phyloP scores from a whole-genome alignment of 1,140 invertebrate species.

The Heliconius hewitsoni region DNA sequence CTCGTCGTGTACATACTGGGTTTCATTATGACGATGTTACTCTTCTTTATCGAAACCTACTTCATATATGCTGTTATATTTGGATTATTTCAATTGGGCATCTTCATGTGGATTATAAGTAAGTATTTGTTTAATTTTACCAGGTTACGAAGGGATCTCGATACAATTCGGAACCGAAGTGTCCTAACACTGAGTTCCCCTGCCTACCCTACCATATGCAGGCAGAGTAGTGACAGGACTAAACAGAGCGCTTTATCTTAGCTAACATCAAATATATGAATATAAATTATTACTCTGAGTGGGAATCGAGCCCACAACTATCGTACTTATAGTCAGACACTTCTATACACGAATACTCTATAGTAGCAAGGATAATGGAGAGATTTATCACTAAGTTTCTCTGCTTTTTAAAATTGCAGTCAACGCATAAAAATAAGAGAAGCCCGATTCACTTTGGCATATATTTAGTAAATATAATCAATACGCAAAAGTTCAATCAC shows the following conservation, averaged over 20 bases:
- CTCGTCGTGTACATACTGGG: background rate
- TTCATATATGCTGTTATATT: background rate
- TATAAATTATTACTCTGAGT: background rate
- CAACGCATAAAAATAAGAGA: no score
- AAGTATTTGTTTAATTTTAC: background rate
- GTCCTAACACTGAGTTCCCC: no score
- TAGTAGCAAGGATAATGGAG: no score
- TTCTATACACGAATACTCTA: no score
- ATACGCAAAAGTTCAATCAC: background rate
- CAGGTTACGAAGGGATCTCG: no score
- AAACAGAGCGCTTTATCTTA: no score
- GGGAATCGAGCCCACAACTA: background rate
- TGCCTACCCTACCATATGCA: no score
- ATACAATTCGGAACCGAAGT: no score
- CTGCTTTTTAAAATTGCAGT: no score
- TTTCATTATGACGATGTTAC: background rate
- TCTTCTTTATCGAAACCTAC: background rate
- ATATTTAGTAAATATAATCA: background rate
- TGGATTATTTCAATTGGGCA: background rate
- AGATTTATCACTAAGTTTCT: no score
- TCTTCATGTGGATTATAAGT: background rate
- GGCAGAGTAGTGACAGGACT: no score
- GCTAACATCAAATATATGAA: background rate
- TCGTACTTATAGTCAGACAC: background rate
- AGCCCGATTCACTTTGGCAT: background rate